A percentile compares a stretch with the other conserved stretches of the same genome.
Conservation (phyloP, 2,797 vertebrate species). For the Meriones psammophilus region DNA sequence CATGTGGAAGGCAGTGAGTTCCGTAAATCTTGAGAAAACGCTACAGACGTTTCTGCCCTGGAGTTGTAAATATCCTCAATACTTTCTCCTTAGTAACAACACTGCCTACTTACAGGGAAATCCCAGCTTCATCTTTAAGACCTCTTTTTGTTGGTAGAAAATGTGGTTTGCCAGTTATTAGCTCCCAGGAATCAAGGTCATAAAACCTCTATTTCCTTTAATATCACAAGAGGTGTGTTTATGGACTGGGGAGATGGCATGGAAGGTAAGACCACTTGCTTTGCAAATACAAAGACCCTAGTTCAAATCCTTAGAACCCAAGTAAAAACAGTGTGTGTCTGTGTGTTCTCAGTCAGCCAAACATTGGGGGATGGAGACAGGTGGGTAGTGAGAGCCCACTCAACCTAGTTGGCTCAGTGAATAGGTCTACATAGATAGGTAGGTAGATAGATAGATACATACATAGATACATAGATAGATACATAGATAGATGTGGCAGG, state of each 20-base stretch:
- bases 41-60: neutral
- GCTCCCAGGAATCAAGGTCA: neutral
- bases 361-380: neutral
- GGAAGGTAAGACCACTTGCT: neutral
- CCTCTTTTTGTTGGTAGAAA: neutral
- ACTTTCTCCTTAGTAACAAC: neutral
- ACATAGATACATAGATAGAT: neutral
- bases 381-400: neutral
- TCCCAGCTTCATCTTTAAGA: neutral
- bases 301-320: neutral
- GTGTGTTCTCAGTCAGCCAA: neutral
- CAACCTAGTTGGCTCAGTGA: neutral
- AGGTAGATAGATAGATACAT: neutral
- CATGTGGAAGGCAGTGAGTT: neutral
- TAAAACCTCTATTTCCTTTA: neutral
- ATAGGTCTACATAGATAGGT: neutral
- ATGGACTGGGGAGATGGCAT: neutral
- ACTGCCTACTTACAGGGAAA: neutral
- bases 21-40: constrained; percentile 70
- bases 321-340: neutral
- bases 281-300: neutral
- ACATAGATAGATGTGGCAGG: neutral
- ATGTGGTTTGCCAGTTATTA: neutral
- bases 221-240: neutral
- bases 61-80: neutral